Evolutionary conservation across 2,113 vertebrate genomes (phyloP).

Genomic region (Tonatia bakeri): DNA sequence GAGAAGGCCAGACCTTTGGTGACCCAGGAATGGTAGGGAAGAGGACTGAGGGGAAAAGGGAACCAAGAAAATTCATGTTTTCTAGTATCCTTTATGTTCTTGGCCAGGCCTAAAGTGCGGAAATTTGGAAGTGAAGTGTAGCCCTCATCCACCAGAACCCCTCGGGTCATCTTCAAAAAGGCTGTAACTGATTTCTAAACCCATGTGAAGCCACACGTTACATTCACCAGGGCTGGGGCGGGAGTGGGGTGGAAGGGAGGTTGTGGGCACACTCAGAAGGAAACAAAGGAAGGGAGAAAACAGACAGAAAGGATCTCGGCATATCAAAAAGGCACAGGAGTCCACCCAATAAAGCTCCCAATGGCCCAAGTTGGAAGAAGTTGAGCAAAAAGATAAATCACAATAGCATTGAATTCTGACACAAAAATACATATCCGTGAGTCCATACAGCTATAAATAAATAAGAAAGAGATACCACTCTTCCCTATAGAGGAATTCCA

Average conservation of each 20-base stretch:
- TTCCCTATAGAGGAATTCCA: not conserved
- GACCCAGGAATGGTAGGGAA: not conserved
- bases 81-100: not conserved
- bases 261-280: not conserved
- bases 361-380: not conserved
- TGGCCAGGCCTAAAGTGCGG: not conserved
- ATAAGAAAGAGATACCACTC: not conserved
- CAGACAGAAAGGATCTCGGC: not conserved
- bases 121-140: not conserved
- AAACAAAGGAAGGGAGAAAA: not conserved
- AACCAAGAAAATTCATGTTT: not conserved
- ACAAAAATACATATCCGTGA: not conserved
- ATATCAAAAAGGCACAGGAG: not conserved
- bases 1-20: not conserved
- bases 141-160: not conserved
- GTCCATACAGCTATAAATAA: not conserved
- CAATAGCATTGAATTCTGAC: not conserved
- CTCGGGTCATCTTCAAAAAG: not conserved
- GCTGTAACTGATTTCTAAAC: not conserved
- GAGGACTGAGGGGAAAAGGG: not conserved
- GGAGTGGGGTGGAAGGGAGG: accelerated
- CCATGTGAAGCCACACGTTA: not conserved
- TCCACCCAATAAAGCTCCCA: not conserved
- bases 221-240: not conserved
- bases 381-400: not conserved